These are phyloP conservation scores for Drosophila acutilabella DNA, from an alignment of 2,888 invertebrate genomes.

Conservation along the genomic window DNA sequence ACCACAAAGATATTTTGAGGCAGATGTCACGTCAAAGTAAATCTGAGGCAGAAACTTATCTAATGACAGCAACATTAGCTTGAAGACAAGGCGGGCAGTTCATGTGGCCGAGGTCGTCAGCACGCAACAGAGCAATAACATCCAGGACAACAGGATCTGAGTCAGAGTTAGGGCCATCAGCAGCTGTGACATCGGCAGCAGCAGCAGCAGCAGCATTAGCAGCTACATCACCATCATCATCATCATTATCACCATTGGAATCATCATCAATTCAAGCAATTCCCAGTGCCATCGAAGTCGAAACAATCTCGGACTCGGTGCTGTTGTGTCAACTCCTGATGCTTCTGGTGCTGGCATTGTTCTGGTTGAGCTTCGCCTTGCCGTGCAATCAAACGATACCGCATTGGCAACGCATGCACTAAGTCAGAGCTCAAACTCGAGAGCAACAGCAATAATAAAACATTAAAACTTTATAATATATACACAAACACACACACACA, in stretches of 20 bases:
- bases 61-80: slow-evolving; percentile 21
- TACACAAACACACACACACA: slow-evolving; percentile 14
- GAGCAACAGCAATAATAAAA: slow-evolving; percentile 17
- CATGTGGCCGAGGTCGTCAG: slow-evolving; percentile 45
- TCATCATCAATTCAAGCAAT: slow-evolving; percentile 2
- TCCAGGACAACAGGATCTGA: slow-evolving; percentile 22
- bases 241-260: not conserved
- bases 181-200: not conserved
- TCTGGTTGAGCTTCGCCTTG: slow-evolving; percentile 48
- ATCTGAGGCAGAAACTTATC: slow-evolving; percentile 1
- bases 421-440: slow-evolving; percentile 7
- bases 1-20: slow-evolving; percentile 4
- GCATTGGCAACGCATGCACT: slow-evolving; percentile 54
- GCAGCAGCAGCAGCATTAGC: slow-evolving; percentile 10
- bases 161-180: not conserved
- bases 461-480: not conserved
- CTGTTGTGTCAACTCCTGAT: slow-evolving; percentile 48
- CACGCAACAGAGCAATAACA: slow-evolving; percentile 29
- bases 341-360: slow-evolving; percentile 32
- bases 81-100: slow-evolving; percentile 27
- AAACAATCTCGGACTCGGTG: slow-evolving; percentile 48
- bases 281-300: slow-evolving; percentile 36
- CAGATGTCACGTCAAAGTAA: slow-evolving; percentile 11
- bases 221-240: not conserved
- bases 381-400: slow-evolving; percentile 35